A percentile compares a stretch with the other conserved stretches of the same genome.
These are phyloP conservation scores for Mus spicilegus DNA, from an alignment of 2,113 vertebrate species.

Conservation along the genomic window DNA sequence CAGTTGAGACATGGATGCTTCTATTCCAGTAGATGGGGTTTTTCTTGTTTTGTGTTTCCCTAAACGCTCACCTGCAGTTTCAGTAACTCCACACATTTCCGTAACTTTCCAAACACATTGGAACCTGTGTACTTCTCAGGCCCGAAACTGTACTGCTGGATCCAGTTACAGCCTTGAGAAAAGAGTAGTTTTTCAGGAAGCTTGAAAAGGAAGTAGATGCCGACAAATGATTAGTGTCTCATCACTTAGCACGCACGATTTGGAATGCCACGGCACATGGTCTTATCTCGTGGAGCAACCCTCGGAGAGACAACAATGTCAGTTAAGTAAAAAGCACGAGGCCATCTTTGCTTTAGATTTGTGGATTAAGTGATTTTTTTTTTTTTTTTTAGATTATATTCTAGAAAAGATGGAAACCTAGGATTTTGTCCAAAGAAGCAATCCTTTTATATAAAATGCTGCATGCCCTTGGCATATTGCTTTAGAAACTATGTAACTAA, in stretches of 20 bases:
- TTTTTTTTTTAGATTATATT: not conserved
- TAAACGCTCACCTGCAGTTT: conserved; percentile 86
- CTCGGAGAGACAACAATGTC: not conserved
- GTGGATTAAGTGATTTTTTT: not conserved
- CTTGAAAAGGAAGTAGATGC: conserved; percentile 79
- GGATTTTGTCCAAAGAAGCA: not conserved
- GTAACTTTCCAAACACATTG: conserved; percentile 88
- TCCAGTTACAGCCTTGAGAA: conserved; percentile 92
- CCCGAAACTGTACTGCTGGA: conserved; percentile 91
- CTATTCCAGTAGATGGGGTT: no score
- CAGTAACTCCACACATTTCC: conserved; percentile 88
- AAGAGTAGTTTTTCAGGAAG: conserved; percentile 91
- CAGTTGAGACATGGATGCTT: fast-evolving
- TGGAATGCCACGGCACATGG: not conserved
- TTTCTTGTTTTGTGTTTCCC: not conserved
- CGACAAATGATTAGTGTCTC: conserved; percentile 53
- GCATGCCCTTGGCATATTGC: not conserved
- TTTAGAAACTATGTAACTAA: not conserved
- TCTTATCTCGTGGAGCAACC: not conserved
- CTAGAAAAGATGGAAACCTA: not conserved
- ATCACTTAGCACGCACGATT: fast-evolving
- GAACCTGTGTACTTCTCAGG: conserved; percentile 89
- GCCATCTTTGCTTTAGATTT: not conserved
- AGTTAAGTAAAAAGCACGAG: not conserved
- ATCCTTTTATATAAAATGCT: conserved; percentile 24